phyloP scores from a whole-genome alignment of 2,797 vertebrate genomes.

The Podarcis siculus region DNA sequence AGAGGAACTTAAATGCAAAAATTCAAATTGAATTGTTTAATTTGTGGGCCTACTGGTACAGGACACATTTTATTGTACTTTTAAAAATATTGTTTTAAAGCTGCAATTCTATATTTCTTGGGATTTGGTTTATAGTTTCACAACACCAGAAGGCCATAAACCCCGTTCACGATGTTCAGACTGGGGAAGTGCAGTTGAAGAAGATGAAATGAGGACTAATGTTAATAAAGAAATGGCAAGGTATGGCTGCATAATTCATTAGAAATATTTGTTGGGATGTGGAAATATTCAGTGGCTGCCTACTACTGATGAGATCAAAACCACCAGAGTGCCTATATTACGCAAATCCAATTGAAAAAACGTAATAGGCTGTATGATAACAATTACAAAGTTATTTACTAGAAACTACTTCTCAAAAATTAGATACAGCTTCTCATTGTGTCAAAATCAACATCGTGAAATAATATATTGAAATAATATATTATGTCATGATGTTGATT shows the following conservation, averaged over 20 bases:
- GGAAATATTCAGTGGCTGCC: background rate
- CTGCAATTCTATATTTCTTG: background rate
- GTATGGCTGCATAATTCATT: constrained; percentile 60
- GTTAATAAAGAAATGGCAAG: constrained; percentile 84
- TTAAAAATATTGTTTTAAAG: background rate
- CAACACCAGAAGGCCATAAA: constrained; percentile 85
- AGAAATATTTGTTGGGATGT: background rate
- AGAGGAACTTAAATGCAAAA: background rate
- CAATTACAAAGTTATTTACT: too few species aligned
- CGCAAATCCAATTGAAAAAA: too few species aligned
- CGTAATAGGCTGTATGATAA: too few species aligned
- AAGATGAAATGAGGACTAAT: constrained; percentile 83
- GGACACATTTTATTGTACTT: background rate
- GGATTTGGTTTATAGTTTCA: constrained; percentile 78
- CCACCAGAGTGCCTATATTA: too few species aligned
- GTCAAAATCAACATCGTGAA: too few species aligned
- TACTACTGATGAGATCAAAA: background rate
- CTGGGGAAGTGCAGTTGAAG: constrained; percentile 87
- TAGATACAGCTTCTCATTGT: too few species aligned
- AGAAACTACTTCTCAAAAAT: too few species aligned
- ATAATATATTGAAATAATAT: too few species aligned
- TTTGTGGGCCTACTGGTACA: background rate
- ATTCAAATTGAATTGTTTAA: background rate
- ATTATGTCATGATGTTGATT: too few species aligned
- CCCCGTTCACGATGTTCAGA: constrained; percentile 79